Conservation (phyloP, 2,113 vertebrate species). For the Cyphomyrus discorhynchus region DNA sequence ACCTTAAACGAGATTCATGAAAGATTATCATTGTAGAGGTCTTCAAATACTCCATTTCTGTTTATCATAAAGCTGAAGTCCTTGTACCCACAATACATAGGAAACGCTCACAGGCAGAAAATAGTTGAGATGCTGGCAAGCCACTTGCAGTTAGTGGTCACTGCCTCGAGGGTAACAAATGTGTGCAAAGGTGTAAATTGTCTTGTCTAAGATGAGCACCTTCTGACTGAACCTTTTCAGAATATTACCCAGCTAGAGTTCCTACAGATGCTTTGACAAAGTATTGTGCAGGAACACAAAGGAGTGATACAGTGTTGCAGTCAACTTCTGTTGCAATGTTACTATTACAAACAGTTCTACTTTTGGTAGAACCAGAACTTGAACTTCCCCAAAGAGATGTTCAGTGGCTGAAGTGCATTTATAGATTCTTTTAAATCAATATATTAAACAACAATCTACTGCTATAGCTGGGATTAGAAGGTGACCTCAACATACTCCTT, state of each 20-base stretch:
- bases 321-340: neutral
- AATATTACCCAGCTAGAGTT: neutral
- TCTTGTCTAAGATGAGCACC: neutral
- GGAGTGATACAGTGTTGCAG: neutral
- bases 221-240: neutral
- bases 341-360: neutral
- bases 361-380: neutral
- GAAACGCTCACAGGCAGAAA: neutral
- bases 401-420: neutral
- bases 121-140: constrained; percentile 31
- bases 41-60: neutral
- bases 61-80: neutral
- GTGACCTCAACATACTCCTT: neutral
- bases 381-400: neutral
- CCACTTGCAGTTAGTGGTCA: constrained; percentile 46
- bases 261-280: neutral
- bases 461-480: neutral
- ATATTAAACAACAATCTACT: neutral
- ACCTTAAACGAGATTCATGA: neutral
- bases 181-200: neutral
- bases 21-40: neutral
- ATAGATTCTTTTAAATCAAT: neutral
- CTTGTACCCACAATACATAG: too few relatives aligned
- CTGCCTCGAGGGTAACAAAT: neutral
- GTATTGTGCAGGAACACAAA: neutral